A percentile compares a stretch with the other conserved stretches of the same genome.
Conservation (phyloP, 2,888 invertebrate genomes). For the Trissolcus brochymenae region DNA sequence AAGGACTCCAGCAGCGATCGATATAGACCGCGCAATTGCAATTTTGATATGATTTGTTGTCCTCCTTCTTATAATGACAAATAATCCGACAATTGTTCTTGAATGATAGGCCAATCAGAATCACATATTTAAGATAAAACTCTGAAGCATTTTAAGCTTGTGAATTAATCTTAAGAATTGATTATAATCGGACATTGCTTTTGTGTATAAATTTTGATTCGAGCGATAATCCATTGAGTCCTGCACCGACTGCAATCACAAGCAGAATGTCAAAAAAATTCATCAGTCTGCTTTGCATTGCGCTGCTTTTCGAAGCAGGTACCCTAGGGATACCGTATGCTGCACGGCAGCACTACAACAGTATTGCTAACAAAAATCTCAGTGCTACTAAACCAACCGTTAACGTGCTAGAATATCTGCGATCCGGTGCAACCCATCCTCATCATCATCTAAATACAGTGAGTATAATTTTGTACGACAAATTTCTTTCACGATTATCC, state of each 20-base stretch:
- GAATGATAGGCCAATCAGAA: slow-evolving; percentile 40
- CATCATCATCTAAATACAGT: slow-evolving; percentile 17
- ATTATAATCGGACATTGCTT: slow-evolving; percentile 36
- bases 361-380: slow-evolving; percentile 1
- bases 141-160: slow-evolving; percentile 33
- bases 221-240: slow-evolving; percentile 31
- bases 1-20: slow-evolving; percentile 12
- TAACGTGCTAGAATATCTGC: background rate
- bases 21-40: background rate
- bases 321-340: slow-evolving; percentile 25
- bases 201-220: slow-evolving; percentile 55
- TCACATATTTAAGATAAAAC: slow-evolving; percentile 47
- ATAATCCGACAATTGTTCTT: slow-evolving; percentile 24
- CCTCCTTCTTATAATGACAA: slow-evolving; percentile 3
- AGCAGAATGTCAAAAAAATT: slow-evolving; percentile 39
- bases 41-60: background rate
- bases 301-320: slow-evolving; percentile 10
- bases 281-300: slow-evolving; percentile 19
- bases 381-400: background rate
- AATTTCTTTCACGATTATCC: background rate
- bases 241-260: slow-evolving; percentile 39
- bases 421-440: slow-evolving; percentile 7
- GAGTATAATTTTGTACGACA: background rate
- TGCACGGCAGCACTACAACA: background rate
- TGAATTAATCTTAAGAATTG: slow-evolving; percentile 41